These are phyloP conservation scores for Cyrtorhinus lividipennis DNA, from an alignment of 1,140 invertebrate species.

Conservation along the genomic window DNA sequence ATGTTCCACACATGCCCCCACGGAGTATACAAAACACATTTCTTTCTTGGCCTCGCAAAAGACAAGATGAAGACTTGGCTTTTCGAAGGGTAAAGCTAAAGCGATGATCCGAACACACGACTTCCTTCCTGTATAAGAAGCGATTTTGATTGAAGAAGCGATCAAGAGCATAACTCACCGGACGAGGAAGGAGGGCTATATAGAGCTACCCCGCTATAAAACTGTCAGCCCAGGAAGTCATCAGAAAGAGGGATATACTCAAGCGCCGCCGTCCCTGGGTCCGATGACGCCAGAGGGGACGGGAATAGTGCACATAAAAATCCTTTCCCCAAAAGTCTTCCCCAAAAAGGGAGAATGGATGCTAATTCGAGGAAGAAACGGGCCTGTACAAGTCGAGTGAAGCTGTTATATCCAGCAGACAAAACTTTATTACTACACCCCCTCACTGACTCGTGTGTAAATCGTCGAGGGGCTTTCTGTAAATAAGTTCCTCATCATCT, in stretches of 20 bases:
- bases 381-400: neutral
- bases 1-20: too few relatives aligned
- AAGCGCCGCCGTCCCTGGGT: neutral
- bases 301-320: neutral
- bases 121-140: neutral
- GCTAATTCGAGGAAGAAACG: neutral
- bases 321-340: constrained; percentile 2
- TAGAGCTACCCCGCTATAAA: neutral
- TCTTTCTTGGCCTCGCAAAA: too few relatives aligned
- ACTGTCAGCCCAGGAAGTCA: constrained; percentile 3
- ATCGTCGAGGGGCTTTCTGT: constrained; percentile 3
- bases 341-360: neutral
- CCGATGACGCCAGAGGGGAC: neutral
- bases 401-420: constrained; percentile 3
- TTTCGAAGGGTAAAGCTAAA: neutral
- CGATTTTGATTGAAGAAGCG: constrained; percentile 5
- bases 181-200: neutral
- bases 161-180: constrained; percentile 3
- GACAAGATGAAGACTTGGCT: too few relatives aligned
- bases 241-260: constrained; percentile 3
- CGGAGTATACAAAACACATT: too few relatives aligned
- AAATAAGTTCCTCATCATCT: too few relatives aligned
- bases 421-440: neutral
- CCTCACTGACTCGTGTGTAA: neutral
- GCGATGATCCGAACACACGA: neutral